Evolutionary conservation across 1,140 invertebrate genomes (phyloP).

Genomic region (Vanessa tameamea): DNA sequence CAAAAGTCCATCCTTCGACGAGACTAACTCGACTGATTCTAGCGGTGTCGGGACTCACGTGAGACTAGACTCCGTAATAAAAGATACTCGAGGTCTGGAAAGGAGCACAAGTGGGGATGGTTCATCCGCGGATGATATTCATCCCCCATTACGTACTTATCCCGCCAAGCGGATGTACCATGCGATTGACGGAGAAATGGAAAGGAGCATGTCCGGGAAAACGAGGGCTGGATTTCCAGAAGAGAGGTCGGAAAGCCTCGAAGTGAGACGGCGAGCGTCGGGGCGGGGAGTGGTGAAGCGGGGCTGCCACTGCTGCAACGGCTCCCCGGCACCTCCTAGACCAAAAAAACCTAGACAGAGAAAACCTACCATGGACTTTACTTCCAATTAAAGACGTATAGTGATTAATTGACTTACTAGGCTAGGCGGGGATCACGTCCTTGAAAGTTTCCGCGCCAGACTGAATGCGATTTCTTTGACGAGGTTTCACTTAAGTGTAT

Average conservation of each 20-base stretch:
- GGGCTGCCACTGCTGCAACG: slow-evolving; percentile 77
- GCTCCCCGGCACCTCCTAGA: slow-evolving; percentile 56
- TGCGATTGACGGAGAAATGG: slow-evolving; percentile 42
- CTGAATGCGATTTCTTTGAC: slow-evolving; percentile 62
- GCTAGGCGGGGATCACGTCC: neutral
- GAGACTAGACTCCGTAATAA: slow-evolving; percentile 75
- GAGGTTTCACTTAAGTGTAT: slow-evolving; percentile 50
- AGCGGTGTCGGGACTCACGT: slow-evolving; percentile 67
- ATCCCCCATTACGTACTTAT: slow-evolving; percentile 64
- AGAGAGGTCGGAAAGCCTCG: slow-evolving; percentile 51
- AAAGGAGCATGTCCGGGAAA: slow-evolving; percentile 62
- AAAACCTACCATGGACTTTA: slow-evolving; percentile 63
- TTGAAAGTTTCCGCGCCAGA: slow-evolving; percentile 42
- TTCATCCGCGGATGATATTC: slow-evolving; percentile 55
- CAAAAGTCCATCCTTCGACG: slow-evolving; percentile 75
- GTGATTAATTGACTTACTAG: slow-evolving; percentile 33
- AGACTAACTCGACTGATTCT: slow-evolving; percentile 74
- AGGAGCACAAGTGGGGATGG: slow-evolving; percentile 53
- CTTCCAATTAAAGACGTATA: slow-evolving; percentile 32
- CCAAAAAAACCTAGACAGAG: slow-evolving; percentile 62
- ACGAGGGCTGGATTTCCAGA: slow-evolving; percentile 54
- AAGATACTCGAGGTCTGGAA: slow-evolving; percentile 61
- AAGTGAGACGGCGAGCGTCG: slow-evolving; percentile 61
- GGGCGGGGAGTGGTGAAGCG: slow-evolving; percentile 70
- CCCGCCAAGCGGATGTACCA: slow-evolving; percentile 57